These are phyloP conservation scores for Euura lappo DNA, from an alignment of 1,140 invertebrate species.

Conservation along the genomic window DNA sequence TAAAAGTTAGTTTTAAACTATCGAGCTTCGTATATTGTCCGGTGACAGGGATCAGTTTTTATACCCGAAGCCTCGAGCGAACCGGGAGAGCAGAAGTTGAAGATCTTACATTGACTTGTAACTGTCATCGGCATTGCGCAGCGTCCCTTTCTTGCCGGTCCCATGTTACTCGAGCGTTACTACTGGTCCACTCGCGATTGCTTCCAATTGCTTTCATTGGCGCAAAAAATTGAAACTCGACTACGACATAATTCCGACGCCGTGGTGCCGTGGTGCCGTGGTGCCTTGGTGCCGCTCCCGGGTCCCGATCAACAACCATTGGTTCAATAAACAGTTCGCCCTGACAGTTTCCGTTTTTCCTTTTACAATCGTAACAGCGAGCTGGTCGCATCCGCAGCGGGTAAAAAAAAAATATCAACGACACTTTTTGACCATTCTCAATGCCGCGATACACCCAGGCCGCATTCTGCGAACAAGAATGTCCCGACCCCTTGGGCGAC, in stretches of 20 bases:
- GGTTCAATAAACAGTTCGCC: not conserved
- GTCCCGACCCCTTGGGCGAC: not conserved
- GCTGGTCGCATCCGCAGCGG: no score
- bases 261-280: not conserved
- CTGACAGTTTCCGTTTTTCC: not conserved
- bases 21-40: not conserved
- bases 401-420: no score
- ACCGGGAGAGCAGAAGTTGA: not conserved
- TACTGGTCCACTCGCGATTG: slow-evolving; percentile 35
- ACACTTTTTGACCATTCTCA: no score
- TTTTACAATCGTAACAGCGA: no score
- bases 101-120: slow-evolving; percentile 54
- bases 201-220: slow-evolving; percentile 51
- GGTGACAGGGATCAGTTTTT: not conserved
- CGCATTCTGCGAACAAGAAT: no score
- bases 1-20: not conserved
- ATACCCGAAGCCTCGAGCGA: not conserved
- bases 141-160: slow-evolving; percentile 1
- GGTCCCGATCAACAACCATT: not conserved
- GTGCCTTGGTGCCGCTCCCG: not conserved
- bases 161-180: slow-evolving; percentile 13
- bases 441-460: no score
- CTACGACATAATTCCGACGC: no score
- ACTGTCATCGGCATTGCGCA: slow-evolving; percentile 48
- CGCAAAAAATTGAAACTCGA: slow-evolving; percentile 33